phyloP scores from a whole-genome alignment of 1,140 invertebrate genomes.

The Coenobita brevimanus region DNA sequence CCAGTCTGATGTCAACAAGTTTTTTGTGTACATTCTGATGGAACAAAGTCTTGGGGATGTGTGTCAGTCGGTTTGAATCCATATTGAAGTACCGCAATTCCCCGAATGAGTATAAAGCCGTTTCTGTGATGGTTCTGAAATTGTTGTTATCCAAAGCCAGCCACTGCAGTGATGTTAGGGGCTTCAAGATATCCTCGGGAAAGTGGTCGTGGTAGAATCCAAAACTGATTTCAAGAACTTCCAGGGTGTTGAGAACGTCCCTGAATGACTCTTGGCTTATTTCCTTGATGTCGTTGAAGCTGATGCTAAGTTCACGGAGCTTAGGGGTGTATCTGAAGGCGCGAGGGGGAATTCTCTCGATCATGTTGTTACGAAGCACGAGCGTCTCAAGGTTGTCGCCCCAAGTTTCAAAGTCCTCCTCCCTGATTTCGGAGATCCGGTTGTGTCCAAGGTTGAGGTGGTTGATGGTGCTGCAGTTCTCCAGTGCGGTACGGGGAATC shows the following conservation, averaged over 20 bases:
- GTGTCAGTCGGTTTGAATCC: slow-evolving; percentile 81
- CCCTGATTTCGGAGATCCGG: slow-evolving; percentile 83
- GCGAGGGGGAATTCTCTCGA: slow-evolving; percentile 82
- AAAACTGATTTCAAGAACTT: slow-evolving; percentile 89
- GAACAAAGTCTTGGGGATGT: slow-evolving; percentile 76
- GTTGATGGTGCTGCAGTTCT: slow-evolving; percentile 81
- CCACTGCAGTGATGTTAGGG: slow-evolving; percentile 84
- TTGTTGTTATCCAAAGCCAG: slow-evolving; percentile 92
- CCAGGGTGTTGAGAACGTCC: slow-evolving; percentile 82
- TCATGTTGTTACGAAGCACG: slow-evolving; percentile 87
- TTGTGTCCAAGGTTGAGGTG: slow-evolving; percentile 93
- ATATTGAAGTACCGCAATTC: slow-evolving; percentile 88
- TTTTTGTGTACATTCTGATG: slow-evolving; percentile 81
- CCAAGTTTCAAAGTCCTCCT: slow-evolving; percentile 86
- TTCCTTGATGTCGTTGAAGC: slow-evolving; percentile 88
- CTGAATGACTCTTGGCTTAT: slow-evolving; percentile 84
- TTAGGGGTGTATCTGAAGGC: slow-evolving; percentile 80
- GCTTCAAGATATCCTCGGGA: slow-evolving; percentile 82
- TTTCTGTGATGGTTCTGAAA: slow-evolving; percentile 68
- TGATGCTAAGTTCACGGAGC: slow-evolving; percentile 88
- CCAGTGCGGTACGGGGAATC: slow-evolving; percentile 81
- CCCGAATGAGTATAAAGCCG: slow-evolving; percentile 72
- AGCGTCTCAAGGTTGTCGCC: slow-evolving; percentile 86
- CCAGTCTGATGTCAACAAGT: slow-evolving; percentile 84
- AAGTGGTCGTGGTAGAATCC: slow-evolving; percentile 84